Conservation (phyloP, 1,140 invertebrate genomes). For the Leptopilina boulardi region DNA sequence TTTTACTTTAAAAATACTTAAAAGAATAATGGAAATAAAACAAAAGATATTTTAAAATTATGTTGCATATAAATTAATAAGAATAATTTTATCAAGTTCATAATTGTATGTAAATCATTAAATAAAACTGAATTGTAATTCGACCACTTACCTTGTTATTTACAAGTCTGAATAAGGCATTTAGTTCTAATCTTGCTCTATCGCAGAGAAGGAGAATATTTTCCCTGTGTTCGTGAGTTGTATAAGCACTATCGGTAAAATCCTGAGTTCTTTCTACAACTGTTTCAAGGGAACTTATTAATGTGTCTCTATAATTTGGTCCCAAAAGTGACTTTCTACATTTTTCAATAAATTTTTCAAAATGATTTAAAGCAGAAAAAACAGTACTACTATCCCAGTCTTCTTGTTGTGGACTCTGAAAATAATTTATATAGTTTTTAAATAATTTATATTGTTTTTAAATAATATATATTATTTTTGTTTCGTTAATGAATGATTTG, state of each 20-base stretch:
- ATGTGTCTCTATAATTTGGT: constrained; percentile 82
- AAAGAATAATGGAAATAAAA: too few relatives aligned
- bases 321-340: constrained; percentile 82
- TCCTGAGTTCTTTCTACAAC: constrained; percentile 97
- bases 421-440: constrained; percentile 1
- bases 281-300: constrained; percentile 90
- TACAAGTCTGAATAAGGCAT: constrained; percentile 89
- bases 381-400: constrained; percentile 86
- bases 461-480: background rate
- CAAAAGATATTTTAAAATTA: too few relatives aligned
- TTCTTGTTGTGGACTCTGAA: constrained; percentile 74
- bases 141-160: constrained; percentile 85
- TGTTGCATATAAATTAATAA: too few relatives aligned
- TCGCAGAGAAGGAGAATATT: constrained; percentile 95
- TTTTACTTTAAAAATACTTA: too few relatives aligned
- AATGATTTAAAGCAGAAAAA: constrained; percentile 86
- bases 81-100: too few relatives aligned
- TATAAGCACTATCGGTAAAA: constrained; percentile 99
- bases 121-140: background rate
- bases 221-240: constrained; percentile 96
- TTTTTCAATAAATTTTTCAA: constrained; percentile 90
- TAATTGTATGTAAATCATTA: background rate
- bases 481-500: too few relatives aligned
- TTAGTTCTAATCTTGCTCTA: constrained; percentile 89
- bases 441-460: background rate